Evolutionary conservation across 2,113 vertebrate species (phyloP), one percentile per base, ranked within the genome.

Genomic region (Peromyscus californicus): DNA sequence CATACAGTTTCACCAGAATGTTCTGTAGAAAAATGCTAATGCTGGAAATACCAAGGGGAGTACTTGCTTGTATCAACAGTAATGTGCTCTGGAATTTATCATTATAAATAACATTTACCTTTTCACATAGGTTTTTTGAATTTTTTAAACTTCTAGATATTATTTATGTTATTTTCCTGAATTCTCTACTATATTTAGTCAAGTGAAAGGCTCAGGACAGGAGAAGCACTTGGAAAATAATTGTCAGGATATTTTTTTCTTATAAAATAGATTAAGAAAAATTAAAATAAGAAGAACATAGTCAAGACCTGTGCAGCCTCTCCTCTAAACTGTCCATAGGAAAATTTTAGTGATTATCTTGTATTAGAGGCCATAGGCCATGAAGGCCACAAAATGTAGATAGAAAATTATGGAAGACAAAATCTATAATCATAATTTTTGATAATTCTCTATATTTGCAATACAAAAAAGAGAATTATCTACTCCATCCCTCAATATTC

Each of bases 281-380:
- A 31, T 97, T 92, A 74, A 79, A 94, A 39, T 83, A 88, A 83
- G 69, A 45, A 48, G 17, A 78, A 70, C 39, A 9, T 84, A 9
- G 67, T 65, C 79, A 42, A 94, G 29, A 26, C 24, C 57, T 72
- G 63, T n/a, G 5, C 1, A 63, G 4, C 22, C 24, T 83, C 3
- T 48, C 39, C 82, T 86, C n/a, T 42, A 84, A 42, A 61, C 12
- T 39, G 0, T 59, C 22, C 19, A 61, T 39, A 61, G 24, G 22
- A 61, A 83, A 39, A 29, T 61, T 61, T 48, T 84, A 63, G n/a
- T 84, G 26, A 84, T 42, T 42, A 17, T 26, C 59, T 63, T 42
- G n/a, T 42, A 42, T 17, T 16, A 65, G 19, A 70, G 16, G 15
- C 6, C 36, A 42, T 42, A 61, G n/a, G 42, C 12, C 7, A 54